Conservation (phyloP, 1,140 invertebrate genomes). For the Antheraea mylitta region DNA sequence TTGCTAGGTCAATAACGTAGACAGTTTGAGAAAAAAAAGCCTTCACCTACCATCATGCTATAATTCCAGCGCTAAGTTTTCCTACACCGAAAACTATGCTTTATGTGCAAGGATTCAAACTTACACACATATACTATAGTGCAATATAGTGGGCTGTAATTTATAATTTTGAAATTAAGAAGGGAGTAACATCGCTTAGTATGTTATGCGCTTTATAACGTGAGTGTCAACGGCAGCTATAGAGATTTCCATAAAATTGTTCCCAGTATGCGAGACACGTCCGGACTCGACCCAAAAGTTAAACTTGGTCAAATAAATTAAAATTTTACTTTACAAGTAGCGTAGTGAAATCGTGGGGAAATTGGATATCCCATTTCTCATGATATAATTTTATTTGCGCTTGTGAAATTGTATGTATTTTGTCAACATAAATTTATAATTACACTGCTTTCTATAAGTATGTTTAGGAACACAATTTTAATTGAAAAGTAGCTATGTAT, state of each 20-base stretch:
- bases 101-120: too few species aligned
- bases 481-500: too few species aligned
- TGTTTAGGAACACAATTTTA: too few species aligned
- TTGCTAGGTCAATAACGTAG: too few species aligned
- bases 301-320: slow-evolving; percentile 33
- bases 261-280: slow-evolving; percentile 21
- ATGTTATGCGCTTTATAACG: neutral
- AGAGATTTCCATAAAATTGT: slow-evolving; percentile 4
- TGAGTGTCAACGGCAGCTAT: neutral
- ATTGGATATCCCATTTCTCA: slow-evolving; percentile 11
- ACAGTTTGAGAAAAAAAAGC: too few species aligned
- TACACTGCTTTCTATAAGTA: too few species aligned
- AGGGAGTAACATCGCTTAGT: neutral
- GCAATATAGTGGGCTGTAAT: too few species aligned
- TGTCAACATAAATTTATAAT: neutral
- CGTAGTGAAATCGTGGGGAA: slow-evolving; percentile 35
- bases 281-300: slow-evolving; percentile 20
- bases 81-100: too few species aligned
- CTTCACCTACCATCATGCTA: too few species aligned
- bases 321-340: slow-evolving; percentile 32
- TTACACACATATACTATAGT: too few species aligned
- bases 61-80: too few species aligned
- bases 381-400: neutral
- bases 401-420: neutral
- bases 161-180: too few species aligned